Evolutionary conservation across 2,888 invertebrate species (phyloP), one percentile per base, ranked within the genome.

Genomic region (Drosophila tripunctata): DNA sequence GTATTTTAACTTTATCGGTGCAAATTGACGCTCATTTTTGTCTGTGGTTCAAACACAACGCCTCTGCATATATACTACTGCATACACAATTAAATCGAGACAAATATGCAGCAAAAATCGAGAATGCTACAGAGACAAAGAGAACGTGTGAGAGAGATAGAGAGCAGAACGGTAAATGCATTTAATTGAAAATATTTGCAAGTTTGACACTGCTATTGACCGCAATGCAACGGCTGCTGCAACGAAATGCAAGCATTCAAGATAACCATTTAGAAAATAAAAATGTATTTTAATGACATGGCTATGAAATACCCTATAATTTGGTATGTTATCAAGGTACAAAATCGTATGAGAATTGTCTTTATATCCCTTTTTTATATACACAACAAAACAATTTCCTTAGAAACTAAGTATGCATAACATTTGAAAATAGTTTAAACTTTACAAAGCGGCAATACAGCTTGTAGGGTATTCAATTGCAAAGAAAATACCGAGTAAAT

Each of bases 161-260:
- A 21, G 8, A 14, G 35, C n/a, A 15, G 24, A 35, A 45, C 17
- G 66, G 60, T 58, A 71, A 71, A 70, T 41, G 67, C 66, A 71
- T 81, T 81, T 82, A 81, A 85, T 81, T 81, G 86, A 81, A 85
- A 81, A 79, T 85, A 82, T 82, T 81, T 85, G 60, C 71, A 67
- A 76, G 71, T 79, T 82, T 79, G 81, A 74, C 79, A 81, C 79
- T 76, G 79, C 76, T 44, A 77, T 64, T 77, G 79, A 81, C 81
- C 81, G 75, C 81, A 81, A 61, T 63, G 48, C 67, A 67, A 61
- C n/a, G n/a, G n/a, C n/a, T n/a, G n/a, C 64, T 75, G 68, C 66
- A 70, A 35, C 52, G 35, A 61, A 33, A 41, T 58, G 56, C 54
- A 48, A 22, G 40, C 48, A 70, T 45, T 10, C 51, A 61, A 55